Base-by-base conservation (phyloP, 2,888 invertebrate genomes). In the Patella caerulea region DNA sequence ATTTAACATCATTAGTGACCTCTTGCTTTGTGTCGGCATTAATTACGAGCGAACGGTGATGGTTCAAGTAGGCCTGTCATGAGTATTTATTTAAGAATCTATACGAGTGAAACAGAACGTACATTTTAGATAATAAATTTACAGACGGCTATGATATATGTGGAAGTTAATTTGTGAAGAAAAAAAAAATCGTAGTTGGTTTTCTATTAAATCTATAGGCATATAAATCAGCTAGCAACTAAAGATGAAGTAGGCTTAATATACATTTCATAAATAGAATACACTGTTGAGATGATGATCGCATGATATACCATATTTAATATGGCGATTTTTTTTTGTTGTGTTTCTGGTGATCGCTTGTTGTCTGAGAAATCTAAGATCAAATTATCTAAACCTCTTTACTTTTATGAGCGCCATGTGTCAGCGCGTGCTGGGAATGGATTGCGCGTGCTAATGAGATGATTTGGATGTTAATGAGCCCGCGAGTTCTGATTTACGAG, bases 381-480 rank as follows among this genome's bases (percentile, higher is more conserved):
- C 45, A 45, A 45, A 45, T 45, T 45, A 45, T 45, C 45, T 45
- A 45, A 45, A 45, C 45, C 19, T 19, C 65, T 24, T 65, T 19
- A 65, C 65, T 14, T 24, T 15, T 24, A 65, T 65, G 45, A 65
- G 19, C 24, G 24, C 65, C 65, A 65, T 65, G 24, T 65, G 65
- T 65, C 19, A 65, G 65, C 12, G 65, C 65, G 24, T 65, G 65
- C 65, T 65, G 65, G 65, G 65, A 65, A 65, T 65, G 19, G 19
- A 65, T 65, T 65, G 19, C 14, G 11, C 14, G 65, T 65, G 24
- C 65, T 65, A 65, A 65, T 65, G 65, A 65, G 65, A 65, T 65
- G 65, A 65, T 65, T 65, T 65, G 65, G 65, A 65, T 65, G 65
- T 24, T 65, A 65, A 65, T 65, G 65, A 65, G 65, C 65, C 65